Evolutionary conservation across 2,113 vertebrate species (phyloP).

Genomic region (Terrapene triunguis): DNA sequence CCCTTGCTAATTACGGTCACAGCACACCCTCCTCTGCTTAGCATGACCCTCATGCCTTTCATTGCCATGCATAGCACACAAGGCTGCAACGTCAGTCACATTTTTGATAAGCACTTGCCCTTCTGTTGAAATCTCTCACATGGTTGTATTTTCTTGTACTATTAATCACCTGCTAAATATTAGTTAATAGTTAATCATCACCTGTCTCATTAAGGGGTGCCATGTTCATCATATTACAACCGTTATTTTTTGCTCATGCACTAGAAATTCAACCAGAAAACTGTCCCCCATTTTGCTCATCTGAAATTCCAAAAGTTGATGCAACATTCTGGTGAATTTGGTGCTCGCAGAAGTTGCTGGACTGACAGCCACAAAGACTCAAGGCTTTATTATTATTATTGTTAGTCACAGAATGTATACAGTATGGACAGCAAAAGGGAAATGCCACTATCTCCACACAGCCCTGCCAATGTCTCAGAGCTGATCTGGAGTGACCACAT

Average conservation of each 20-base stretch:
- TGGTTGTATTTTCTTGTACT: background rate
- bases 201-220: background rate
- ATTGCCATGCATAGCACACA: background rate
- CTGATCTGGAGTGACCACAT: rapidly evolving
- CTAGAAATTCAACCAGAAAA: background rate
- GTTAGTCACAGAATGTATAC: background rate
- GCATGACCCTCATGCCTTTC: background rate
- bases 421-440: background rate
- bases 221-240: rapidly evolving
- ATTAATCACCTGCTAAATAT: background rate
- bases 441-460: background rate
- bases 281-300: background rate
- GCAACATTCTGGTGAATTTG: background rate
- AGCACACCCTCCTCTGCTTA: rapidly evolving
- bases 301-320: background rate
- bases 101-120: slow-evolving; percentile 1
- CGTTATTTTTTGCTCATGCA: background rate
- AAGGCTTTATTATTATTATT: background rate
- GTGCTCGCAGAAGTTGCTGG: background rate
- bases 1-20: background rate
- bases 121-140: background rate
- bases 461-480: background rate
- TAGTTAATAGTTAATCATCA: background rate
- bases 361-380: background rate
- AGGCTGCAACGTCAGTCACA: background rate